phyloP scores from a whole-genome alignment of 2,797 vertebrate genomes.

The Chaenodraco wilsoni region DNA sequence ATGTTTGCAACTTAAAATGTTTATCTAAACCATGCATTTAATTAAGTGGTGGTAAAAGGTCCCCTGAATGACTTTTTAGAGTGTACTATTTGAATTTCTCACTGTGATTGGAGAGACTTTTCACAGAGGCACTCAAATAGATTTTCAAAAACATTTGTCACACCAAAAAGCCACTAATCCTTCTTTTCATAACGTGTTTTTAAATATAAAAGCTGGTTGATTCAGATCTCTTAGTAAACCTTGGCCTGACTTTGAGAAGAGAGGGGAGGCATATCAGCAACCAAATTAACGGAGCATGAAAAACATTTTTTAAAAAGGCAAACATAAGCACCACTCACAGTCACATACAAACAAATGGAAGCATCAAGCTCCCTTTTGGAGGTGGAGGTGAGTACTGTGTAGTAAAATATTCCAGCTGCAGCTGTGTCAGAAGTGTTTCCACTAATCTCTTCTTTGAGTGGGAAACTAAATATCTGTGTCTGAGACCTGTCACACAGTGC shows the following conservation, averaged over 20 bases:
- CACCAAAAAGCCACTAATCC: constrained; percentile 64
- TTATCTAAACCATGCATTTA: no score
- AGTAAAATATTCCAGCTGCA: constrained; percentile 65
- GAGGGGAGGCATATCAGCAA: constrained; percentile 5
- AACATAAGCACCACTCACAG: constrained; percentile 29
- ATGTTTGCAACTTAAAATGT: no score
- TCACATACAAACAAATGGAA: constrained; percentile 45
- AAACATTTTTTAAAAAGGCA: constrained; percentile 36
- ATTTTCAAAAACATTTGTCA: constrained; percentile 56
- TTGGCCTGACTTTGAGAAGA: constrained; percentile 55
- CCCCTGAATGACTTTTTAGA: no score
- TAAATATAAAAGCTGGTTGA: constrained; percentile 53
- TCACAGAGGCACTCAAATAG: constrained; percentile 51
- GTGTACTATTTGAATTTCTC: constrained; percentile 27
- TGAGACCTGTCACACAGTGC: constrained; percentile 73
- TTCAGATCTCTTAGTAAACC: constrained; percentile 60
- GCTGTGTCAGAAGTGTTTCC: constrained; percentile 71
- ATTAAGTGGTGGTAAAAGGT: no score
- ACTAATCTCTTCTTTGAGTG: constrained; percentile 72
- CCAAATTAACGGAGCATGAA: constrained; percentile 59
- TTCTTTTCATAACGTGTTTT: constrained; percentile 64
- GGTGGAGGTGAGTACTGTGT: constrained; percentile 38
- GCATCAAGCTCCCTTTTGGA: constrained; percentile 28
- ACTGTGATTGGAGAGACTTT: constrained; percentile 36
- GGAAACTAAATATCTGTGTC: constrained; percentile 75